These are phyloP conservation scores for Nemoura dubitans DNA, from an alignment of 2,888 invertebrate species.

Conservation along the genomic window DNA sequence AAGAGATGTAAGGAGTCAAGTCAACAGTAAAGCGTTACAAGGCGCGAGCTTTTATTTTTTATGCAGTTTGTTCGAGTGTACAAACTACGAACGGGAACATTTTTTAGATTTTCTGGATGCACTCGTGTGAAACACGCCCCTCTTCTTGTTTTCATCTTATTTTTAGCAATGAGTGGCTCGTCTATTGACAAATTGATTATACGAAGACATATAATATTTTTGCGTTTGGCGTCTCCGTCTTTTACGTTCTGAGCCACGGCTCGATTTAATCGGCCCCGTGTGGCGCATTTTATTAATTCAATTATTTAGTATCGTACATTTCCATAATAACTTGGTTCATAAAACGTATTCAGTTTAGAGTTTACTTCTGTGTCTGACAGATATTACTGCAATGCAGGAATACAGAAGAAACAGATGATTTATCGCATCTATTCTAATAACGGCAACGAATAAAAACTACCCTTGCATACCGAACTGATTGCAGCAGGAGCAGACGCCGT, in stretches of 20 bases:
- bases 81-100: not conserved
- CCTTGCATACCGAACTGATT: not conserved
- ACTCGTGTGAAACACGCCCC: not conserved
- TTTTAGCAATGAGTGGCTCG: not conserved
- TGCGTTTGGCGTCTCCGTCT: not conserved
- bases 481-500: not conserved
- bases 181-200: not conserved
- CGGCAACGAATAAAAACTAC: not conserved
- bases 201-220: not conserved
- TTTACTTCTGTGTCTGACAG: not conserved
- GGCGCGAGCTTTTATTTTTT: not conserved
- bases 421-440: not conserved
- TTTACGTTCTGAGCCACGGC: not conserved
- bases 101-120: not conserved
- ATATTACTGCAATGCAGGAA: constrained; percentile 12
- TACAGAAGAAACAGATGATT: not conserved
- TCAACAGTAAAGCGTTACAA: not conserved
- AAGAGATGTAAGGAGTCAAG: not conserved
- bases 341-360: not conserved
- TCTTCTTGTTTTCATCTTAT: not conserved
- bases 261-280: not conserved
- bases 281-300: not conserved
- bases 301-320: not conserved
- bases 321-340: constrained; percentile 4
- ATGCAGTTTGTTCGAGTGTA: not conserved